Evolutionary conservation across 2,888 invertebrate species (phyloP).

Genomic region (Cylloceria caligata): DNA sequence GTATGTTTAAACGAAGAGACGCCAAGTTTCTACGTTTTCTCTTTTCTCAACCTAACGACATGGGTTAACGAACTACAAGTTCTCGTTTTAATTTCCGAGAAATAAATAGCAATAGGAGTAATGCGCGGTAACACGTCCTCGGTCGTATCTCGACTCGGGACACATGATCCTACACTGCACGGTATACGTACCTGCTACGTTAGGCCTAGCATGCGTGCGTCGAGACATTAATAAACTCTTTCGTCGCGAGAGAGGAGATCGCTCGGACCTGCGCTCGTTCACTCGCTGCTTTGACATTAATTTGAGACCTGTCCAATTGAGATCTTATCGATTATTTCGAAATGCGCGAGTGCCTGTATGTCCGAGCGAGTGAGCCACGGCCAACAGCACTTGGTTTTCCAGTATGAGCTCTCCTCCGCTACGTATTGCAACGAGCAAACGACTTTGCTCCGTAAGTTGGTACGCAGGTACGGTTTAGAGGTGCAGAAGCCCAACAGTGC

Average conservation of each 20-base stretch:
- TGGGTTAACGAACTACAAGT: conserved; percentile 51
- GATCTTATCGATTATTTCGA: conserved; percentile 80
- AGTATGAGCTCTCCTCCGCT: conserved; percentile 34
- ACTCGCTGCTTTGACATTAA: conserved; percentile 76
- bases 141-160: conserved; percentile 49
- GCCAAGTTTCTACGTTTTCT: neutral
- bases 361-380: conserved; percentile 53
- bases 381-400: conserved; percentile 41
- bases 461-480: conserved; percentile 27
- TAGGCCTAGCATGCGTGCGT: conserved; percentile 62
- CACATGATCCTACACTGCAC: conserved; percentile 51
- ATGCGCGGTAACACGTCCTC: conserved; percentile 60
- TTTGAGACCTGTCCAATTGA: conserved; percentile 77
- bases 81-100: conserved; percentile 44
- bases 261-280: conserved; percentile 64
- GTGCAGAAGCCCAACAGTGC: neutral
- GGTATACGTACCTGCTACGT: conserved; percentile 38
- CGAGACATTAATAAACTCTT: conserved; percentile 76
- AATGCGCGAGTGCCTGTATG: conserved; percentile 67
- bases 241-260: conserved; percentile 68
- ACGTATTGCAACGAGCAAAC: conserved; percentile 42
- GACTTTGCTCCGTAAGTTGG: conserved; percentile 25
- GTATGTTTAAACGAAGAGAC: neutral
- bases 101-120: conserved; percentile 61
- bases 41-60: neutral